These are phyloP conservation scores for Girardia tigrina DNA, from an alignment of 2,888 invertebrate genomes.

Conservation along the genomic window DNA sequence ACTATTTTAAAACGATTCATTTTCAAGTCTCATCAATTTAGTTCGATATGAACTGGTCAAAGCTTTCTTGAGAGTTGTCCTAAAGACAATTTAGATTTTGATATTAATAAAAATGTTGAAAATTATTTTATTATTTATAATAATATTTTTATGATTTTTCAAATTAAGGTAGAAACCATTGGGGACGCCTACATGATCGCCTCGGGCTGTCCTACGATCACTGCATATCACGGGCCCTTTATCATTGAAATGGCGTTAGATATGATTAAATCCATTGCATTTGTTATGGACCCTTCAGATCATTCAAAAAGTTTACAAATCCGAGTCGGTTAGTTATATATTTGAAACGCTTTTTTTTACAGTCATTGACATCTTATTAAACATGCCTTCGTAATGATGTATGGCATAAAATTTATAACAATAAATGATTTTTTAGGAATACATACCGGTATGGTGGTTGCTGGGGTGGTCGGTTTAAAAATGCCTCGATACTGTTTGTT, in stretches of 20 bases:
- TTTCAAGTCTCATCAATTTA: too few species aligned
- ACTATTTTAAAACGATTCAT: too few species aligned
- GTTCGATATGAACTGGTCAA: too few species aligned
- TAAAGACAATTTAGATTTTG: too few species aligned
- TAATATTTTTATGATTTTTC: background rate
- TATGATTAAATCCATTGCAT: constrained; percentile 80
- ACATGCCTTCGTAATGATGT: too few species aligned
- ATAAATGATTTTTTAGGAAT: too few species aligned
- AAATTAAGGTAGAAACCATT: constrained; percentile 67
- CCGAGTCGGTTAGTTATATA: constrained; percentile 25
- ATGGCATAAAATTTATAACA: too few species aligned
- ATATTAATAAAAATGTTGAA: background rate
- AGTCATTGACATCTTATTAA: too few species aligned
- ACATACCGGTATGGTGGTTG: constrained; percentile 69
- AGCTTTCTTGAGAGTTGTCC: too few species aligned
- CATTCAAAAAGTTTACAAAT: constrained; percentile 5
- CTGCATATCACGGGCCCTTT: constrained; percentile 69
- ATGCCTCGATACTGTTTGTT: constrained; percentile 67
- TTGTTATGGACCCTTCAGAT: constrained; percentile 60
- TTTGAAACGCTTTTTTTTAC: too few species aligned
- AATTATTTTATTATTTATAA: background rate
- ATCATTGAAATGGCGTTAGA: constrained; percentile 69
- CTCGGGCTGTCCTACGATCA: constrained; percentile 78
- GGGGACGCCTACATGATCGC: constrained; percentile 98
- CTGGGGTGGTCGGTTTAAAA: constrained; percentile 71